Percentiles rank a stretch among this genome's conserved stretches.
phyloP scores from a whole-genome alignment of 1,140 invertebrate genomes.

The Grapholita molesta region DNA sequence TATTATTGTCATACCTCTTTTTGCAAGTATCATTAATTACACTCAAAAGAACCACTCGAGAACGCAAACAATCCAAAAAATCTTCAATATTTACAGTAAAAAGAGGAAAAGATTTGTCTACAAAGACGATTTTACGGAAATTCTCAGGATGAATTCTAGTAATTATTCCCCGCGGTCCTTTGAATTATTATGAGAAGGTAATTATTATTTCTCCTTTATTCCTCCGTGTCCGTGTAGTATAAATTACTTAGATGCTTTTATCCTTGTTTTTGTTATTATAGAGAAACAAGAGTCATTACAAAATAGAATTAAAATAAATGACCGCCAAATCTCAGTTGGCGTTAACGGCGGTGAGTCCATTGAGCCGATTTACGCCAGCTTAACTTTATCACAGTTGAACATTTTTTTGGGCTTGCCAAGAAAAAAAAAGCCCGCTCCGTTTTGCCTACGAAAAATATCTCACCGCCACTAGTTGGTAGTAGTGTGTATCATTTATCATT shows the following conservation, averaged over 20 bases:
- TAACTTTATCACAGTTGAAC: no score
- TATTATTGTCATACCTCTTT: no score
- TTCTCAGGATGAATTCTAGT: background rate
- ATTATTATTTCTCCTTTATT: background rate
- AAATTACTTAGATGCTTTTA: background rate
- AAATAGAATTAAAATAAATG: background rate
- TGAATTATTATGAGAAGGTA: background rate
- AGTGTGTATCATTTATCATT: no score
- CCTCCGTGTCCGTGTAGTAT: background rate
- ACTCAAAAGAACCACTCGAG: background rate
- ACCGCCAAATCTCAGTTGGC: no score
- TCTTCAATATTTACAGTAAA: background rate
- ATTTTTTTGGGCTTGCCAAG: no score
- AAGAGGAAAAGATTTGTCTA: background rate
- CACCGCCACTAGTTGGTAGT: no score
- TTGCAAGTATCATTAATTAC: no score
- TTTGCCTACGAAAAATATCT: no score
- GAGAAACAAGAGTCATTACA: background rate
- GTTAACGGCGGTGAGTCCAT: no score
- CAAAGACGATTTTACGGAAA: background rate
- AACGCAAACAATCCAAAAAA: background rate
- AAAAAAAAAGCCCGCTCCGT: no score
- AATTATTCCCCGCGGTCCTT: background rate
- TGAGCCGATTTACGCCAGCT: no score
- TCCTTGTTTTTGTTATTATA: background rate